Conservation (phyloP, 1,140 invertebrate species). For the Sitobion miscanthi region DNA sequence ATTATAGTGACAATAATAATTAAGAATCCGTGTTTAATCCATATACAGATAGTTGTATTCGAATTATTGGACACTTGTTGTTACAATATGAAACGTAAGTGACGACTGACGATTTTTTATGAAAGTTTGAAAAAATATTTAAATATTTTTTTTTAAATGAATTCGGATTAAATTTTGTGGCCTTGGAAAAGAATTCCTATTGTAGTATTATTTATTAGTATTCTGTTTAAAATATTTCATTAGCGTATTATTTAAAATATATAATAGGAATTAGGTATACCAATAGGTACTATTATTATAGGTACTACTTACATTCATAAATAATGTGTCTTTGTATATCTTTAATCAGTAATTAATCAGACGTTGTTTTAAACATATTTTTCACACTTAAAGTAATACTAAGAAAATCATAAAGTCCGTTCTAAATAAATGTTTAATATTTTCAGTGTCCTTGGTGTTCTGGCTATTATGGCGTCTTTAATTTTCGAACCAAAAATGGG, state of each 20-base stretch:
- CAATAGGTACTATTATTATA: not conserved
- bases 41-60: not conserved
- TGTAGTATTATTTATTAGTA: constrained; percentile 2
- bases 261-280: not conserved
- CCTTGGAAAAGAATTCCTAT: not conserved
- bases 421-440: not conserved
- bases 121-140: not conserved
- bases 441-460: constrained; percentile 17
- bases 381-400: not conserved
- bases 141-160: not conserved
- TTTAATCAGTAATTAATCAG: not conserved
- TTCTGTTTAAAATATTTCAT: constrained; percentile 10
- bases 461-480: not conserved
- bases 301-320: not conserved
- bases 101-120: not conserved
- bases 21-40: not conserved
- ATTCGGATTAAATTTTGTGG: not conserved
- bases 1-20: not conserved
- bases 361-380: not conserved
- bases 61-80: not conserved
- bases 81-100: not conserved
- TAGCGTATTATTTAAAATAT: not conserved
- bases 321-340: not conserved
- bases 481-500: constrained; percentile 47
- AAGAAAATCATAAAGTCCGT: not conserved